Evolutionary conservation across 2,888 invertebrate genomes (phyloP).

Genomic region (Phengaris arion): DNA sequence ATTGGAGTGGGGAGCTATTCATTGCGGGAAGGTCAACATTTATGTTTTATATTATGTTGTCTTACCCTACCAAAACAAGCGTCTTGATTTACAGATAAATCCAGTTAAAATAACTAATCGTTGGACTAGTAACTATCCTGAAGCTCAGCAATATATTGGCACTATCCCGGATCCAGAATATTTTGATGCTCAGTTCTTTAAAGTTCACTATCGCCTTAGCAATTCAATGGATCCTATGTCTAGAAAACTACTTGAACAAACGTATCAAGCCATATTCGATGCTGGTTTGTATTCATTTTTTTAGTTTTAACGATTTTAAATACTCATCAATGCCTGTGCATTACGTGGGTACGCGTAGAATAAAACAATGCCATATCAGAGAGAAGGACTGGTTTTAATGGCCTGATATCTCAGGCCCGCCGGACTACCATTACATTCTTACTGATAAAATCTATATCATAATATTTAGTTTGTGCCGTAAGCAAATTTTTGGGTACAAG

Average conservation of each 20-base stretch:
- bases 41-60: too few relatives aligned
- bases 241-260: slow-evolving; percentile 82
- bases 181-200: slow-evolving; percentile 83
- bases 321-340: not conserved
- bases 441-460: too few relatives aligned
- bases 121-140: not conserved
- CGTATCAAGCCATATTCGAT: slow-evolving; percentile 84
- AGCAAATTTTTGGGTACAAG: too few relatives aligned
- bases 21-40: too few relatives aligned
- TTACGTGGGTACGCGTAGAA: too few relatives aligned
- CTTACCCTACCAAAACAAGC: not conserved
- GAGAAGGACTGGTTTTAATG: too few relatives aligned
- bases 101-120: not conserved
- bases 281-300: slow-evolving; percentile 54
- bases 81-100: slow-evolving; percentile 12
- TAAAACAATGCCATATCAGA: too few relatives aligned
- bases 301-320: not conserved
- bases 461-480: too few relatives aligned
- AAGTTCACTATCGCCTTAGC: slow-evolving; percentile 81
- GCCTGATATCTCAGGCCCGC: too few relatives aligned
- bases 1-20: too few relatives aligned
- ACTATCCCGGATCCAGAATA: slow-evolving; percentile 77
- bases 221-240: slow-evolving; percentile 61
- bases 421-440: too few relatives aligned
- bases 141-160: slow-evolving; percentile 55